Percentiles rank a stretch among this genome's conserved stretches.
Conservation (phyloP, 2,888 invertebrate genomes). For the Cephus pulcher region DNA sequence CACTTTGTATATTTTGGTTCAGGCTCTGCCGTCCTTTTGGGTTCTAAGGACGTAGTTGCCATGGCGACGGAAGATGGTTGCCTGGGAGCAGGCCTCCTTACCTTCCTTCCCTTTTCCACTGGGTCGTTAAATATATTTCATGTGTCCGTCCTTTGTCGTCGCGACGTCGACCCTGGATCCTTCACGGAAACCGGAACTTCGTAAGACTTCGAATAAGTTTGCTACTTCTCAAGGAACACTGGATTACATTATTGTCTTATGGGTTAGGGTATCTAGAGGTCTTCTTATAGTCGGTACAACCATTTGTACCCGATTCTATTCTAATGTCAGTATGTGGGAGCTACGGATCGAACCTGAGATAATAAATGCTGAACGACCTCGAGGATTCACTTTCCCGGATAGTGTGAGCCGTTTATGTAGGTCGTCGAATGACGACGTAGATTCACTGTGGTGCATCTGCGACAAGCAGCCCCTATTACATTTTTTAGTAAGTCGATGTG, state of each 20-base stretch:
- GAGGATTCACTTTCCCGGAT: background rate
- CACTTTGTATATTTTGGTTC: background rate
- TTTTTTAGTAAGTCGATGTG: conserved; percentile 1
- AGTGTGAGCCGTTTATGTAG: background rate
- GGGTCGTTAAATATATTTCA: background rate
- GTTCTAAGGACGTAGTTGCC: background rate
- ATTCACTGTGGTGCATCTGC: background rate
- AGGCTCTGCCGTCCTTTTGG: background rate
- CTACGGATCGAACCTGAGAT: background rate
- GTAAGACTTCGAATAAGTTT: background rate
- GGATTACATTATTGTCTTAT: background rate
- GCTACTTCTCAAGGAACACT: background rate
- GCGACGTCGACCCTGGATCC: background rate
- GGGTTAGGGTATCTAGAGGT: background rate
- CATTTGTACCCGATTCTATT: background rate
- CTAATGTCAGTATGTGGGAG: background rate
- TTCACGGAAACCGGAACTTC: too few relatives aligned
- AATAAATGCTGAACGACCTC: background rate
- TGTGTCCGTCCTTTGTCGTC: background rate
- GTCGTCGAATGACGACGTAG: background rate
- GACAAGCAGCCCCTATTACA: background rate
- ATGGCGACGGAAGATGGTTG: background rate
- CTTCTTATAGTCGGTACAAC: background rate
- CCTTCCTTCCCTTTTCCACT: background rate
- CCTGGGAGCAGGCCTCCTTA: background rate